Base-by-base conservation (phyloP, 2,113 vertebrate genomes). In the Rhabdomys dilectus region DNA sequence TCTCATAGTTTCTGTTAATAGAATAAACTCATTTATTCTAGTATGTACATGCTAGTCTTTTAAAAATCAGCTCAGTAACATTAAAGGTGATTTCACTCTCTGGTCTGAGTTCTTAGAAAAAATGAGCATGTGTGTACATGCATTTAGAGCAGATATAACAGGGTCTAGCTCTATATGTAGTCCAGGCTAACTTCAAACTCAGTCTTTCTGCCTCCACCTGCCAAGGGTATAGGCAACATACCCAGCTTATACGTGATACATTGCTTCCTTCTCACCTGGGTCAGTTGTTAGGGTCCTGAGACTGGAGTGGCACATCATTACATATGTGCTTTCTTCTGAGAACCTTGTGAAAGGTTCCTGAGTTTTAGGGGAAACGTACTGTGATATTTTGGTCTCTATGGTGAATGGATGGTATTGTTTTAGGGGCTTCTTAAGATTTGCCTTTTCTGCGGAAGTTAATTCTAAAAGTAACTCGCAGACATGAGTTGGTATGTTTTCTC, bases 11-110 rank as follows among this genome's bases (percentile, higher is more conserved):
- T 58, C 19, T 94, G 1, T 80, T 95, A 92, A 72, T 66, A 86
- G 64, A 77, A 91, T 17, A 51, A 94, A 97, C 72, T 82, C 12
- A 89, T 58, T 78, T 96, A 82, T 91, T 96, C 82, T 96, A 76
- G 31, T 58, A 7, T 87, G 36, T 78, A 51, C 81, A 94, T 90
- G 73, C 68, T 34, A 39, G 0, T 82, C 34, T 85, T 85, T 88
- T 93, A 90, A 97, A 89, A 81, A 62, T 89, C 45, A 93, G 3
- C 16, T 92, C 62, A 73, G 2, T 93, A 42, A 88, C 34, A 15
- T 95, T 93, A 88, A 73, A 93, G 53, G 12, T 96, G 6, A 48
- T 82, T 87, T 93, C 39, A 72, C 36, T 87, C 24, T 93, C 51
- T 80, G 42, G 58, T 10, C 72, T 95, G 2, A 89, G 75, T 75